Evolutionary conservation across 2,888 invertebrate species (phyloP).

Genomic region (Drosophila rellima): DNA sequence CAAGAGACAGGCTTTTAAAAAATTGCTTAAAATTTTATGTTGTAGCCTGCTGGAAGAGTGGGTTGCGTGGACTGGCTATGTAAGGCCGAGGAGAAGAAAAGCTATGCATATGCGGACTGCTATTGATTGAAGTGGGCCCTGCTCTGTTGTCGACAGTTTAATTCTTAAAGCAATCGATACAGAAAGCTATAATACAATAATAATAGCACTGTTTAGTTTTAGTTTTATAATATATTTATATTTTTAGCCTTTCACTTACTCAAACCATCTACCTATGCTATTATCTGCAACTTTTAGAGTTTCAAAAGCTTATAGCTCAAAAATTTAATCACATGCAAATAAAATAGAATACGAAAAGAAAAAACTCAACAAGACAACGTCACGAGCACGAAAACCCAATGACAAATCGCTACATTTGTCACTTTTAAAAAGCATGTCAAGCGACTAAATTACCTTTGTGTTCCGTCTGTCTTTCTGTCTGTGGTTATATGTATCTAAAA

Average conservation of each 20-base stretch:
- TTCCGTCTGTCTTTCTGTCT: slow-evolving; percentile 2
- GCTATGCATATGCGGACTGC: slow-evolving; percentile 18
- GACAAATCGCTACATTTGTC: slow-evolving; percentile 69
- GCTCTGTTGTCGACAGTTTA: not conserved
- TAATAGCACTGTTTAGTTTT: not conserved
- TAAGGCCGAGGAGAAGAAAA: not conserved
- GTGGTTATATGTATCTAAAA: not conserved
- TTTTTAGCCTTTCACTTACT: not conserved
- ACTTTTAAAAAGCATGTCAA: slow-evolving; percentile 72
- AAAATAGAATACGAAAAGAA: slow-evolving; percentile 28
- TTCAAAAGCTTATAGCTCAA: slow-evolving; percentile 1
- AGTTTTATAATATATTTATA: not conserved
- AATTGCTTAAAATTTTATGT: slow-evolving; percentile 55
- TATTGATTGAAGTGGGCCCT: slow-evolving; percentile 54
- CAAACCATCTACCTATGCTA: not conserved
- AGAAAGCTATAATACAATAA: not conserved
- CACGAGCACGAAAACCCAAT: slow-evolving; percentile 41
- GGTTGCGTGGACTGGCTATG: not conserved
- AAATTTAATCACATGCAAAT: slow-evolving; percentile 46
- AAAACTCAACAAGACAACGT: slow-evolving; percentile 49
- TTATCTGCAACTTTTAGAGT: slow-evolving; percentile 2
- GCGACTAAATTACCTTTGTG: slow-evolving; percentile 76
- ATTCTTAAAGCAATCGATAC: slow-evolving; percentile 28
- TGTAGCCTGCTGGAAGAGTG: slow-evolving; percentile 26
- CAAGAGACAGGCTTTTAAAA: slow-evolving; percentile 71